Conservation (phyloP, 2,797 vertebrate genomes). For the Lepilemur ruficaudatus region DNA sequence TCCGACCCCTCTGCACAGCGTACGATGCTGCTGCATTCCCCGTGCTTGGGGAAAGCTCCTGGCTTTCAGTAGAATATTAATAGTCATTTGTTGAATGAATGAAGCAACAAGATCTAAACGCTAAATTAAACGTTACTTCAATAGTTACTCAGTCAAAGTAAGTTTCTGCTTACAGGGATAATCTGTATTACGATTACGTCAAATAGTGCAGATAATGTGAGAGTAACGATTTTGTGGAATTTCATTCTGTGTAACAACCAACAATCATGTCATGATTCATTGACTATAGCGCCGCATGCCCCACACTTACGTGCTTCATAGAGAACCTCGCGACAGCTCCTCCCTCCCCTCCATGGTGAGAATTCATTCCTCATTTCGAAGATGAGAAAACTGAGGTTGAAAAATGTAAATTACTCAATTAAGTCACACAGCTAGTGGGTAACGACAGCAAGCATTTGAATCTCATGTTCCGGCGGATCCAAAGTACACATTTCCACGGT, state of each 20-base stretch:
- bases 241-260: slow-evolving; percentile 12
- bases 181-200: neutral
- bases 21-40: neutral
- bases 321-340: neutral
- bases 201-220: slow-evolving; percentile 12
- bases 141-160: slow-evolving; percentile 12
- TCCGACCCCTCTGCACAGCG: neutral
- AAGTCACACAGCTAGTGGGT: neutral
- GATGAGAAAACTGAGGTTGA: neutral
- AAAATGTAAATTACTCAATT: neutral
- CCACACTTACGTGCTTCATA: neutral
- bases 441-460: neutral
- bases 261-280: neutral
- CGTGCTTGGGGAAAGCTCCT: neutral
- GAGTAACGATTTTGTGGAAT: neutral
- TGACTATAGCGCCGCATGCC: neutral
- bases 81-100: neutral
- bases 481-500: neutral
- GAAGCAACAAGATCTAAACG: neutral
- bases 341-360: neutral
- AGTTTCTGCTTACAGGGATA: slow-evolving; percentile 1
- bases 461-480: neutral
- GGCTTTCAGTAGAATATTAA: neutral
- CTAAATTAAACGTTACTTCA: slow-evolving; percentile 3
- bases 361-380: neutral